Conservation (phyloP, 2,888 invertebrate species). For the Morinoia aosen region DNA sequence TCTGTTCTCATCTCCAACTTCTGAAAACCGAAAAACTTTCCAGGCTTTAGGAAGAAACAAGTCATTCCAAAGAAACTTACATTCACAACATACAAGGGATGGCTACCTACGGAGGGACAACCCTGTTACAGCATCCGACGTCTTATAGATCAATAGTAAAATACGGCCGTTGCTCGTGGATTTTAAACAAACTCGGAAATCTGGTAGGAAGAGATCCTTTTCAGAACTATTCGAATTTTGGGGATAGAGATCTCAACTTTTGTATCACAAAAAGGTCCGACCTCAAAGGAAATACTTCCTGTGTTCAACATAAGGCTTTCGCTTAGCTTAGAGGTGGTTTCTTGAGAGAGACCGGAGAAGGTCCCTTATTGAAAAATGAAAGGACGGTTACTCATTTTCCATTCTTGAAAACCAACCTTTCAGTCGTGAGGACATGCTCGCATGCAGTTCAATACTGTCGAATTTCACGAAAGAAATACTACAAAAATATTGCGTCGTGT, state of each 20-base stretch:
- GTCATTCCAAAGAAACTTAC: neutral
- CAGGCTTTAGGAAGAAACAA: neutral
- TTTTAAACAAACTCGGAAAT: neutral
- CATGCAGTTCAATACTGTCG: too few relatives aligned
- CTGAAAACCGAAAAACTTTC: neutral
- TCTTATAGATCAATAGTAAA: neutral
- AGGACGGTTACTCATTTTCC: too few relatives aligned
- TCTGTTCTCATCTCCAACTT: neutral
- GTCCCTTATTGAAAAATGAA: too few relatives aligned
- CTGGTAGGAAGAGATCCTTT: neutral
- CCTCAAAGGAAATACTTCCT: neutral
- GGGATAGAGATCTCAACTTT: neutral
- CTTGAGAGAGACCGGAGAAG: too few relatives aligned
- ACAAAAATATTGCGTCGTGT: too few relatives aligned
- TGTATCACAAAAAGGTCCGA: neutral
- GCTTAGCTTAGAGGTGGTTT: too few relatives aligned
- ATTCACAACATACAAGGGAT: neutral
- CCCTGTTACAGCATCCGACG: neutral
- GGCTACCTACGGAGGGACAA: neutral
- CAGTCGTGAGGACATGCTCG: too few relatives aligned
- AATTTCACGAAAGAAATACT: too few relatives aligned
- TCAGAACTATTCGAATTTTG: neutral
- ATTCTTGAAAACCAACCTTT: too few relatives aligned
- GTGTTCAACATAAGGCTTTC: neutral
- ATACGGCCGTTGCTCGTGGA: neutral